These are phyloP conservation scores for Ophion ellenae DNA, from an alignment of 2,888 invertebrate species.

Conservation along the genomic window DNA sequence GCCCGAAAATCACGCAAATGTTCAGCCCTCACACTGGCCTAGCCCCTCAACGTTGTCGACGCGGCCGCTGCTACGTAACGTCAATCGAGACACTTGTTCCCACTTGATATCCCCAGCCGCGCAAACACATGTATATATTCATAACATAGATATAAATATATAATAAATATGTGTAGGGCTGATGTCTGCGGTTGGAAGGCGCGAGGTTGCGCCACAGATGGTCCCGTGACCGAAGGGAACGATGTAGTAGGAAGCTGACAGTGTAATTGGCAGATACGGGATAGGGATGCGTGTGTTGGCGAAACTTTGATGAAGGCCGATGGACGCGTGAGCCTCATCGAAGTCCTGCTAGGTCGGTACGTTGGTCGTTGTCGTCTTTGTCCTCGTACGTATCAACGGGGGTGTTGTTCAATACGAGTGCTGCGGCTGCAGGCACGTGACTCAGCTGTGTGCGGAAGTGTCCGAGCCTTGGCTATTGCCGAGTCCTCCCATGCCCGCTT, in stretches of 20 bases:
- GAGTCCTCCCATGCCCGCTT: slow-evolving; percentile 80
- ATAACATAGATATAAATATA: slow-evolving; percentile 5
- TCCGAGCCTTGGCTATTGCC: slow-evolving; percentile 82
- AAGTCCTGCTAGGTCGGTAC: slow-evolving; percentile 29
- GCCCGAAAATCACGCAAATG: no score
- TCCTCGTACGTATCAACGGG: slow-evolving; percentile 44
- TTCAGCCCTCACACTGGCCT: no score
- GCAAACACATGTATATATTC: not conserved
- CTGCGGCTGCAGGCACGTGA: slow-evolving; percentile 83
- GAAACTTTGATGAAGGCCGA: not conserved
- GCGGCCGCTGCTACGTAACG: no score
- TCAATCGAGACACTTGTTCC: slow-evolving; percentile 38
- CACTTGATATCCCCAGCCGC: not conserved
- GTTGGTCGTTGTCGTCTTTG: not conserved
- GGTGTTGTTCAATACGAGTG: slow-evolving; percentile 78
- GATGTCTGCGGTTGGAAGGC: not conserved
- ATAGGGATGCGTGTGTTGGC: not conserved
- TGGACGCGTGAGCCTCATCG: slow-evolving; percentile 37
- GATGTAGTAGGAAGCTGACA: not conserved
- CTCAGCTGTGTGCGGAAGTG: slow-evolving; percentile 82
- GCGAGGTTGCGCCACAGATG: slow-evolving; percentile 10
- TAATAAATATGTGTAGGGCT: slow-evolving; percentile 5
- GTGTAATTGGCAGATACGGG: not conserved
- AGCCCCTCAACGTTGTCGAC: no score
- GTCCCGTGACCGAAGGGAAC: slow-evolving; percentile 23